Conservation (phyloP, 1,140 invertebrate species). For the Ectropis grisescens region DNA sequence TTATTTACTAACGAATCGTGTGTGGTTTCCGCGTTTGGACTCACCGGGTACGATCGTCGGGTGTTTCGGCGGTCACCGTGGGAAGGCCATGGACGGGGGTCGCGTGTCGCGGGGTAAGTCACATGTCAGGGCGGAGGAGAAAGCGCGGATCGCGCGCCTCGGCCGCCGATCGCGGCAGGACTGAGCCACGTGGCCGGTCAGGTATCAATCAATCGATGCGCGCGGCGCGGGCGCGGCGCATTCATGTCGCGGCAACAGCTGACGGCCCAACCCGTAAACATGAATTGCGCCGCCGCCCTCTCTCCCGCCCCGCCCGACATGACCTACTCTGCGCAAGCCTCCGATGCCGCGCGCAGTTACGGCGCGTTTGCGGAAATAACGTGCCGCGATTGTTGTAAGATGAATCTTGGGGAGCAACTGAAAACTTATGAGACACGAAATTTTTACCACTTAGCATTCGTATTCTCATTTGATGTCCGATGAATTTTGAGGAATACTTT, state of each 20-base stretch:
- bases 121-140: constrained; percentile 4
- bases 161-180: constrained; percentile 35
- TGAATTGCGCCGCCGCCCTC: constrained; percentile 36
- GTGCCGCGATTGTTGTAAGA: no score
- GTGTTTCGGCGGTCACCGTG: constrained; percentile 34
- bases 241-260: constrained; percentile 59
- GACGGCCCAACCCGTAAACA: constrained; percentile 58
- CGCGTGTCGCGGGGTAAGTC: constrained; percentile 13
- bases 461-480: no score
- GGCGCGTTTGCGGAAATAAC: constrained; percentile 5
- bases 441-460: no score
- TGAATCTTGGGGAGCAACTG: no score
- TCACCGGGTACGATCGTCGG: background rate
- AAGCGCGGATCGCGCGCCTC: constrained; percentile 17
- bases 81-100: constrained; percentile 47
- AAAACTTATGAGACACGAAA: no score
- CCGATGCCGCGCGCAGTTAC: constrained; percentile 14
- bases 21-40: constrained; percentile 8
- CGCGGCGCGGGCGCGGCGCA: constrained; percentile 47
- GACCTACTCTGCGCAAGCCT: constrained; percentile 42
- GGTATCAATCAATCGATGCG: constrained; percentile 56
- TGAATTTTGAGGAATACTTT: no score
- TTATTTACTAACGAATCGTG: constrained; percentile 23
- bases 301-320: constrained; percentile 19
- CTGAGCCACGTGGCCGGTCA: constrained; percentile 22